Percentiles rank a stretch among this genome's conserved stretches.
Conservation (phyloP, 2,113 vertebrate genomes). For the Grus americana region DNA sequence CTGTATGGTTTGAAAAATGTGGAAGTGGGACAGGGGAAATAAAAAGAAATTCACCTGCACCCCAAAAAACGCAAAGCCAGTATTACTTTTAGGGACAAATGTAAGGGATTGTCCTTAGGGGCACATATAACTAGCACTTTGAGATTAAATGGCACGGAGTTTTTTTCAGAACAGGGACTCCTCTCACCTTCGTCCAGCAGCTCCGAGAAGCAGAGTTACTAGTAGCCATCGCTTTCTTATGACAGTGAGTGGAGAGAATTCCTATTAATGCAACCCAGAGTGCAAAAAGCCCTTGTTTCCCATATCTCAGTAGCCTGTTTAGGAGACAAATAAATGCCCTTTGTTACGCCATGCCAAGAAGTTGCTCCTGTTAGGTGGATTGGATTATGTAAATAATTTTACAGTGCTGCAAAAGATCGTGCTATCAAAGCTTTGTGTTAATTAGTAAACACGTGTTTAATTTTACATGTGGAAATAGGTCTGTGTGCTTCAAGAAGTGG, state of each 20-base stretch:
- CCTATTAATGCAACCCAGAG: neutral
- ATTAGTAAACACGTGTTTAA: neutral
- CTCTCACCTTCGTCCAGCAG: neutral
- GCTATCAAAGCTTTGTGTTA: neutral
- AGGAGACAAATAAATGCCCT: neutral
- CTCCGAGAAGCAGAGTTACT: neutral
- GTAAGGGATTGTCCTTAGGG: neutral
- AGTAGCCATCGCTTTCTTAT: neutral
- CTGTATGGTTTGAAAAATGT: neutral
- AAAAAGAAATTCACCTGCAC: neutral
- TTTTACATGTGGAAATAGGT: neutral
- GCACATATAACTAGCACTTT: neutral
- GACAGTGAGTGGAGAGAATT: neutral
- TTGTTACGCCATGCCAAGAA: neutral
- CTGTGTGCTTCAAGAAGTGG: neutral
- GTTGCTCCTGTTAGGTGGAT: neutral
- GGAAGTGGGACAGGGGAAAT: neutral
- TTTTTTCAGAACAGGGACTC: neutral
- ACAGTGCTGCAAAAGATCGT: neutral
- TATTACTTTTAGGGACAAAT: neutral
- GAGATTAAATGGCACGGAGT: neutral
- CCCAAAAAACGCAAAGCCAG: neutral
- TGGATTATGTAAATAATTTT: neutral
- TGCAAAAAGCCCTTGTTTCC: neutral
- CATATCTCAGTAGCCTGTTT: neutral